Evolutionary conservation across 2,888 invertebrate genomes (phyloP), one percentile per base, ranked within the genome.

Genomic region (Acronicta leporina): DNA sequence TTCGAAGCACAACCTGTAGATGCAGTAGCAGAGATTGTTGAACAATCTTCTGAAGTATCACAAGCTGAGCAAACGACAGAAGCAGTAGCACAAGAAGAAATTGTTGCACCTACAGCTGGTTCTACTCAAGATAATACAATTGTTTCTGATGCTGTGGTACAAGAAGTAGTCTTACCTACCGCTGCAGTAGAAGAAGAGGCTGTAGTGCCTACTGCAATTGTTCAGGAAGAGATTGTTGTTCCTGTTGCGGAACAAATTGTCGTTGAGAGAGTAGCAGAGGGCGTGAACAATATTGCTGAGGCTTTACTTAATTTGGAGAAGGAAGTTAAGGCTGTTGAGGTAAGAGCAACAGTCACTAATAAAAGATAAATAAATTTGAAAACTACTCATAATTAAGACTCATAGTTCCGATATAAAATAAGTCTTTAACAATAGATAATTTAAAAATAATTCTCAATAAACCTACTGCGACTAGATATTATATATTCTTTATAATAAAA

Each of bases 211-310:
- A 44, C 53, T 33, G 48, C 16, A 16, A 30, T 10, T 0, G 44
- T 43, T 11, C 64, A 73, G 9, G 59, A 76, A 8, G 69, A 74
- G 13, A 54, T 69, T 5, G 56, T 70, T n/a, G 48, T 48, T 9
- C 53, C 70, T 2, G 68, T 67, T 0, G 63, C 58, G 0, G 75
- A 79, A 46, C 63, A 73, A 38, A 61, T 71, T 0, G 40, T 63
- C 0, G 52, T 52, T 16, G 73, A 66, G 40, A 63, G 38, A 27
- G 68, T 65, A 1, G 59, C 62, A n/a, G 66, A 57, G 6, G 80
- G 76, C 20, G 84, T 85, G 0, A 84, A 87, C 33, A 91, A 88
- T 54, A 88, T 92, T 30, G 91, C 87, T 40, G 90, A 90, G 3
- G 80, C 87, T 27, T 73, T 93, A 1, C 77, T 79, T 11, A 85